Evolutionary conservation across 2,113 vertebrate genomes (phyloP), one percentile per base, ranked within the genome.

Genomic region (Pimephales promelas): DNA sequence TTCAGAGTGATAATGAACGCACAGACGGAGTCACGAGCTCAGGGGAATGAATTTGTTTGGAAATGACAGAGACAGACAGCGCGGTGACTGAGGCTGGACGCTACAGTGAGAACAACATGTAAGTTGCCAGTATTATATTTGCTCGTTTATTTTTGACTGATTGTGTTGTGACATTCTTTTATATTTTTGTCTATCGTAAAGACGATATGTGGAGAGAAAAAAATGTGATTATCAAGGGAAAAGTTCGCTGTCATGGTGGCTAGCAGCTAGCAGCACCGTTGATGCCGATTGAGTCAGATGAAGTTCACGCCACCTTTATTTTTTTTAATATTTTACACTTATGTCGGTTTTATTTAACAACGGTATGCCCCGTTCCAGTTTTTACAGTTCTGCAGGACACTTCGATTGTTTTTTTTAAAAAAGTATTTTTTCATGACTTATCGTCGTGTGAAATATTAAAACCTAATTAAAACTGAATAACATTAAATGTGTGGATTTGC

Each of bases 261-360:
- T 79, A 79, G 76, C 76, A 13, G 76, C 56, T 79, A 79, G 76
- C 76, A 79, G 56, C 36, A 62, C 10, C 11, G 74, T n/a, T 43
- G 76, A 61, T 78, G 54, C 24, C 22, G 14, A 61, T 20, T 14
- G 54, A 40, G 22, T 77, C 31, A 24, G 11, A 75, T 4, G 22
- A 77, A 79, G 76, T 59, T 79, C 8, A 61, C 8, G 9, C 3
- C 22, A 28, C 56, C 9, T 62, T 14, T 6, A 45, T 43, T 78
- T 61, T 78, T 61, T 54, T 56, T 3, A 4, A 36, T 24, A 3
- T 75, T 76, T 76, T 22, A 14, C 22, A 18, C 34, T 13, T 61
- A 16, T 20, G 18, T 54, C 52, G 18, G 52, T 22, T 54, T 22
- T 54, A 54, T 59, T 59, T 59, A 26, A 28, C 1, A 11, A 13